phyloP scores from a whole-genome alignment of 2,113 vertebrate species.

The Corythornis madagascariensis region DNA sequence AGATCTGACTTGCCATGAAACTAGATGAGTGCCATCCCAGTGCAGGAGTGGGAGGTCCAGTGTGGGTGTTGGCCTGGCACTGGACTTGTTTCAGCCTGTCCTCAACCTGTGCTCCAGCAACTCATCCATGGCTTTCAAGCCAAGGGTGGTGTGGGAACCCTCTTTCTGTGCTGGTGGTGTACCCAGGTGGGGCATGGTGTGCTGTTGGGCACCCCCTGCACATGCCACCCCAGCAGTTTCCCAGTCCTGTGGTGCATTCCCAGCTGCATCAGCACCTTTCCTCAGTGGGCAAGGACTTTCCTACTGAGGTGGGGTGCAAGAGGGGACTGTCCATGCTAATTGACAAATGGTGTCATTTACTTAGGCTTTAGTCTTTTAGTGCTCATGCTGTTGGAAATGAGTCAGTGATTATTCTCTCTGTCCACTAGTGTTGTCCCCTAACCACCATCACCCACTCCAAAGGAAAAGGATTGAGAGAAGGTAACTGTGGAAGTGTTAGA shows the following conservation, averaged over 20 bases:
- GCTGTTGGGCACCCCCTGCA: neutral
- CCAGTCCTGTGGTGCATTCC: neutral
- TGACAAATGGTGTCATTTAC: rapidly evolving
- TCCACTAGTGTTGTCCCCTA: rapidly evolving
- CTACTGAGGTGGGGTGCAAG: neutral
- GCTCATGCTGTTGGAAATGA: neutral
- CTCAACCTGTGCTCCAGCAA: neutral
- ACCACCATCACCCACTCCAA: neutral
- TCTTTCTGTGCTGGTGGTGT: neutral
- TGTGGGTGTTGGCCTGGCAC: neutral
- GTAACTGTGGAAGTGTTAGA: neutral
- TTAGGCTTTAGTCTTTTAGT: neutral
- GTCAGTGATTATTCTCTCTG: rapidly evolving
- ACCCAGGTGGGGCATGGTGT: neutral
- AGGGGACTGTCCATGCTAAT: neutral
- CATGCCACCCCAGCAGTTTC: neutral
- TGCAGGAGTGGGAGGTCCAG: neutral
- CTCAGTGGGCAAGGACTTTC: neutral
- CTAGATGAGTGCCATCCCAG: rapidly evolving
- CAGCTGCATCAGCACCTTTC: neutral
- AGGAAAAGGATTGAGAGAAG: neutral
- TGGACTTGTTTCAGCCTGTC: neutral
- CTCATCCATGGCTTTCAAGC: neutral
- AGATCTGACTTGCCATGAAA: neutral
- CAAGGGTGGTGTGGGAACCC: neutral